phyloP scores from a whole-genome alignment of 1,140 invertebrate species.

The Zaprionus kolodkinae region DNA sequence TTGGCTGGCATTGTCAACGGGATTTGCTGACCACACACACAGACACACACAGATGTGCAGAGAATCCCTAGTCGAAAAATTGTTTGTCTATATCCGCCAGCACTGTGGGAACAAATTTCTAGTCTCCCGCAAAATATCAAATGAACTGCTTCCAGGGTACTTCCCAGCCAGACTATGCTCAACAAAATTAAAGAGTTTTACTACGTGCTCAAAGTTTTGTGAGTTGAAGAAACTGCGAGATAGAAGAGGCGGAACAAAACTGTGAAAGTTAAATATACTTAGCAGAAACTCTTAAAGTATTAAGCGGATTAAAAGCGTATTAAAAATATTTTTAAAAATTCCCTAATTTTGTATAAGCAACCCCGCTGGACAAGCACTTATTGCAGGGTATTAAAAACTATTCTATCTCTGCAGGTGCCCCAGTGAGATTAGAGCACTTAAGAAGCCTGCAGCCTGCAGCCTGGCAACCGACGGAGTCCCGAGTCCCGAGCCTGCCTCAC shows the following conservation, averaged over 20 bases:
- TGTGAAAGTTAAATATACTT: too few relatives aligned
- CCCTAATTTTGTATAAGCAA: background rate
- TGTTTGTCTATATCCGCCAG: slow-evolving; percentile 15
- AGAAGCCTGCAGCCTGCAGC: slow-evolving; percentile 29
- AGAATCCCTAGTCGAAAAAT: slow-evolving; percentile 13
- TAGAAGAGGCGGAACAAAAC: background rate
- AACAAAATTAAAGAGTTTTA: background rate
- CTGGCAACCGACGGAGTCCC: slow-evolving; percentile 23
- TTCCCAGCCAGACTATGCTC: background rate
- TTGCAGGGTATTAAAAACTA: slow-evolving; percentile 6
- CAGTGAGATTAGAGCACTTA: slow-evolving; percentile 57
- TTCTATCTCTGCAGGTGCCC: slow-evolving; percentile 13
- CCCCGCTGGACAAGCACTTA: background rate
- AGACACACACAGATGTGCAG: slow-evolving; percentile 2
- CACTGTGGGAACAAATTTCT: slow-evolving; percentile 17
- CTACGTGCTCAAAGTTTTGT: background rate
- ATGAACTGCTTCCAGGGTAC: background rate
- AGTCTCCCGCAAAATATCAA: background rate
- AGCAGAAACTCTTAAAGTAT: too few relatives aligned
- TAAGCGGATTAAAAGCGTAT: too few relatives aligned
- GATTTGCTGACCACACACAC: slow-evolving; percentile 53
- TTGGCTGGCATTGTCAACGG: slow-evolving; percentile 68
- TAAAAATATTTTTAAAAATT: background rate
- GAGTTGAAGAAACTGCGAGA: background rate
- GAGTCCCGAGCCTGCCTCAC: slow-evolving; percentile 8